Percentiles rank a stretch among this genome's conserved stretches.
These are phyloP conservation scores for Metopolophium dirhodum DNA, from an alignment of 1,140 invertebrate species.

Conservation along the genomic window DNA sequence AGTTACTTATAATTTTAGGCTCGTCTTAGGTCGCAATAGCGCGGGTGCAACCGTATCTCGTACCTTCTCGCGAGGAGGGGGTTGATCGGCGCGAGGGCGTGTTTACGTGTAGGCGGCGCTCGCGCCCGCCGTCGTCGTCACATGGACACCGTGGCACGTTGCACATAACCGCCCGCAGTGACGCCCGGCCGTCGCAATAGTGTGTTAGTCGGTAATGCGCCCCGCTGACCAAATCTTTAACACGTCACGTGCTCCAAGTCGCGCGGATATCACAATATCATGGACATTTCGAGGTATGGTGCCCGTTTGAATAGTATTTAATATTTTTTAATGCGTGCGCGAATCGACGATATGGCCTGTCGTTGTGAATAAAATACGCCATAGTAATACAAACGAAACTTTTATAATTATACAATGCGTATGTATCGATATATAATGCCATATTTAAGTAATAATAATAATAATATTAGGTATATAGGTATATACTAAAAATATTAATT, in stretches of 20 bases:
- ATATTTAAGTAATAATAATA: not conserved
- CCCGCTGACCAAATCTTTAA: not conserved
- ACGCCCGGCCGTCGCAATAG: slow-evolving; percentile 32
- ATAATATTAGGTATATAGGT: too few relatives aligned
- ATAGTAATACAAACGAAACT: not conserved
- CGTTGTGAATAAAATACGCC: not conserved
- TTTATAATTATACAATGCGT: not conserved
- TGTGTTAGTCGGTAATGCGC: not conserved
- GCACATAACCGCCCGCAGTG: slow-evolving; percentile 28
- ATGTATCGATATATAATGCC: not conserved
- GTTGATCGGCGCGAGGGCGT: slow-evolving; percentile 26
- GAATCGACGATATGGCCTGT: not conserved
- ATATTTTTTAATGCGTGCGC: not conserved
- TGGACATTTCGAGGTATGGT: not conserved
- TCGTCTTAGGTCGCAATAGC: not conserved
- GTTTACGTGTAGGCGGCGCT: slow-evolving; percentile 53
- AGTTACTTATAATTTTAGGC: not conserved
- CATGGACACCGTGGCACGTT: not conserved
- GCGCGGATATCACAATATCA: not conserved
- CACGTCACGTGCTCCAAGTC: slow-evolving; percentile 28
- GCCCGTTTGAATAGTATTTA: not conserved
- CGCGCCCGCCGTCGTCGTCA: not conserved
- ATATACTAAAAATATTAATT: not conserved
- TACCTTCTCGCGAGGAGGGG: not conserved
- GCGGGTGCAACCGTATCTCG: not conserved